phyloP scores from a whole-genome alignment of 2,888 invertebrate species.

The Dioctria linearis region DNA sequence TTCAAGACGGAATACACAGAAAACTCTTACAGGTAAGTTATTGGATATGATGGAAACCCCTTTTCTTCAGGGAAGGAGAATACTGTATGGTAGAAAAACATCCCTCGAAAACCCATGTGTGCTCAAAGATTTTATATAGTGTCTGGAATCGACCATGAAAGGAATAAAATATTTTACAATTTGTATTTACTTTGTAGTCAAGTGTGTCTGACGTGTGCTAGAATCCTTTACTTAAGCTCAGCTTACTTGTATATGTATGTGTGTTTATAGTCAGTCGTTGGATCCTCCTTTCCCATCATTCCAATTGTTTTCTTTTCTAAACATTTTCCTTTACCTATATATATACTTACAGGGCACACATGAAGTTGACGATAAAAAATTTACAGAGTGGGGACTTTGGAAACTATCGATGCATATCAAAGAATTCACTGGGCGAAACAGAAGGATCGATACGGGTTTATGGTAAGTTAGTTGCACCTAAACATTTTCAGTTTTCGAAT shows the following conservation, averaged over 20 bases:
- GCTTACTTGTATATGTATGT: background rate
- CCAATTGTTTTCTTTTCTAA: conserved; percentile 58
- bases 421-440: conserved; percentile 93
- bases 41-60: background rate
- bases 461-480: conserved; percentile 75
- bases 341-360: conserved; percentile 78
- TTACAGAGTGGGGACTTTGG: conserved; percentile 89
- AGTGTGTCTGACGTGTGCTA: conserved; percentile 26
- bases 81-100: background rate
- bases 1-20: conserved; percentile 87
- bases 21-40: conserved; percentile 82
- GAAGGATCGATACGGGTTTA: conserved; percentile 93
- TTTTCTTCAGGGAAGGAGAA: background rate
- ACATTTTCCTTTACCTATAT: conserved; percentile 43
- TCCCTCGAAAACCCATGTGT: background rate
- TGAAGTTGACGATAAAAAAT: conserved; percentile 90
- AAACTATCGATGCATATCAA: conserved; percentile 93
- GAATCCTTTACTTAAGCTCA: background rate
- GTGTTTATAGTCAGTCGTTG: background rate
- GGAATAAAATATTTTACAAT: conserved; percentile 31
- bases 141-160: conserved; percentile 2
- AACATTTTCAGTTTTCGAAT: conserved; percentile 35
- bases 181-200: conserved; percentile 28
- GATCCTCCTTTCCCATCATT: background rate
- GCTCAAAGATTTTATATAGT: conserved; percentile 3